Base-by-base conservation (phyloP, 2,113 vertebrate species). In the Chroicocephalus ridibundus region DNA sequence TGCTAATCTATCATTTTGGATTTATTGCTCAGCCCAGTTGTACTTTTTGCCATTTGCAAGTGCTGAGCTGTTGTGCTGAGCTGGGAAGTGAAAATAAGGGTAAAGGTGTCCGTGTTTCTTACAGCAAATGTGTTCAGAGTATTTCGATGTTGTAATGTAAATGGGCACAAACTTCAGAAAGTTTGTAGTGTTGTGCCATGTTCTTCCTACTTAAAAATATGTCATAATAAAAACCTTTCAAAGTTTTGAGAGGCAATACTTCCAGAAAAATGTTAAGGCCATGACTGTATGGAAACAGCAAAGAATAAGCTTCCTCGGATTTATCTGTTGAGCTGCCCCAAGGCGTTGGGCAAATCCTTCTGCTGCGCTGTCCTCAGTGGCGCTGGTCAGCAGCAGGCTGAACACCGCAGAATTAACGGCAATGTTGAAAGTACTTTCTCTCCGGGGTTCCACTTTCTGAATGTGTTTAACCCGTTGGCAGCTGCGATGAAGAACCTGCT, bases 1-100 rank as follows among this genome's bases (percentile, higher is more conserved):
- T 70, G 62, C 88, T 91, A 75, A 85, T 96, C 68, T 96, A 79
- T 93, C 91, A 65, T 72, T 93, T 91, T 82, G 61, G 52, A 93
- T 90, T 90, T 88, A 90, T 65, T 96, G 87, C 90, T 82, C 68
- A 69, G 34, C 49, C 62, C 93, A 71, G 10, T 65, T 61, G 9
- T 81, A 47, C 29, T 66, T 85, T 75, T 74, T 88, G 57, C 70
- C 49, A 40, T 72, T 92, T 95, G 58, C 77, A 68, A 68, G 62
- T 57, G 52, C 51, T 74, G 52, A 44, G 22, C 54, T 69, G 31
- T 19, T 70, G 88, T 88, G 62, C 69, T 57, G 77, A 74, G 70
- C 29, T 69, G 51, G 32, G 27, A 62, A 70, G 11, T 71, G 62
- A 83, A 80, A 93, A 74, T 5, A 36, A 61, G 9, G 52, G 16